phyloP scores from a whole-genome alignment of 1,140 invertebrate genomes.

The Ceratina japonica region DNA sequence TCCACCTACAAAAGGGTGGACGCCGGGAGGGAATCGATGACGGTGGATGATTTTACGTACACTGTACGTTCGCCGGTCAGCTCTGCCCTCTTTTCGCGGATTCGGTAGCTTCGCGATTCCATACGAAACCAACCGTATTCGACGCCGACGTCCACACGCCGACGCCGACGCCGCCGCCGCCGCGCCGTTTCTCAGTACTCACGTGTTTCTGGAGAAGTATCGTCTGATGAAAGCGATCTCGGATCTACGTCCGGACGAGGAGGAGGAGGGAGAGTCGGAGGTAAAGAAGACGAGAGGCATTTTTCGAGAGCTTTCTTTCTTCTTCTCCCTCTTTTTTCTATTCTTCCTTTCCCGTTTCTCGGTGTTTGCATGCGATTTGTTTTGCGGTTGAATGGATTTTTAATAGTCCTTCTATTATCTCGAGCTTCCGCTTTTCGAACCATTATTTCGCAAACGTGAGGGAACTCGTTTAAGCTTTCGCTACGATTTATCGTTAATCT shows the following conservation, averaged over 20 bases:
- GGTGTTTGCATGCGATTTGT: background rate
- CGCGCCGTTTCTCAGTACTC: background rate
- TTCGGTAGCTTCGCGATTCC: conserved; percentile 59
- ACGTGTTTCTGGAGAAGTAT: conserved; percentile 35
- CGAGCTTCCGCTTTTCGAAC: background rate
- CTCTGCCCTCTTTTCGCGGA: conserved; percentile 65
- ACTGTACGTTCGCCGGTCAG: conserved; percentile 57
- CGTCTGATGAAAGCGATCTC: background rate
- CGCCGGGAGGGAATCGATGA: conserved; percentile 70
- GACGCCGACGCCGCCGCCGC: conserved; percentile 6
- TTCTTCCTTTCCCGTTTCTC: background rate
- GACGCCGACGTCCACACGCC: conserved; percentile 23
- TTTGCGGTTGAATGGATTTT: background rate
- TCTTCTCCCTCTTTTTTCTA: background rate
- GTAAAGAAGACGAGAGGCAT: background rate
- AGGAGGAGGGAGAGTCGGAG: background rate
- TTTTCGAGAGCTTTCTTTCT: background rate
- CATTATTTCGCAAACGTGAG: background rate
- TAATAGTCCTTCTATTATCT: background rate
- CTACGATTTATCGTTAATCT: background rate
- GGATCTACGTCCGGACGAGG: background rate
- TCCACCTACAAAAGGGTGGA: conserved; percentile 64
- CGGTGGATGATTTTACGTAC: conserved; percentile 71
- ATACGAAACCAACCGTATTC: conserved; percentile 35
- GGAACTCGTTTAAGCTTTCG: background rate